Base-by-base conservation (phyloP, 1,140 invertebrate species). In the Subanguina moxae region DNA sequence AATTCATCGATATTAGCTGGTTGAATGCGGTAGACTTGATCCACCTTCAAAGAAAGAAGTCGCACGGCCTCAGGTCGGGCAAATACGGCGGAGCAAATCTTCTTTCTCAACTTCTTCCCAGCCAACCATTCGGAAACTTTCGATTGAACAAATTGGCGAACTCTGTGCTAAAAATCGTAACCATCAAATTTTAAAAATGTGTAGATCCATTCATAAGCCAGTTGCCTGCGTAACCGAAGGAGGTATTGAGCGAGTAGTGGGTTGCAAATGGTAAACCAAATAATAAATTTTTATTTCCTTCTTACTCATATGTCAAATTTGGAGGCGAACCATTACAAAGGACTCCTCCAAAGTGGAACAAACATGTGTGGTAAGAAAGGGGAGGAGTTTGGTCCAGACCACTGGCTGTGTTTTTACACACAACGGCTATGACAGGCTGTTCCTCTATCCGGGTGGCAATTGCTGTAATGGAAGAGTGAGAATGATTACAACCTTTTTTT, bases 201-300 rank as follows among this genome's bases (percentile, higher is more conserved):
- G 32, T 38, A 38, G 32, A 38, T 38, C 32, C 32, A 1, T 52
- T 25, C 48, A 52, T 15, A 70, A 58, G 27, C 68, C 68, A 1
- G 68, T 70, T 32, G 68, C 48, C 9, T 70, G 68, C 25, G 46
- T 70, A 17, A 45, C 63, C n/a, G 52, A 71, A 46, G 62, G 43
- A 19, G 59, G 65, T 8, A 28, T 70, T 15, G 68, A 70, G 56
- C 28, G 68, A 30, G 32, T 70, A 19, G 23, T 58, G 19, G 52
- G 59, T n/a, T 70, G 68, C 45, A 57, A 62, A 52, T 70, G 68
- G 67, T 68, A 25, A 23, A 69, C 32, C 32, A 38, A 38, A 5
- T 38, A 38, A 38, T 38, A 5, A 38, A 38, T 38, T 38, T 38
- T 38, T 11, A 38, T 38, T 38, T 38, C 3, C 32, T 38, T 38